Evolutionary conservation across 2,113 vertebrate species (phyloP).

Genomic region (Ascaphus truei): DNA sequence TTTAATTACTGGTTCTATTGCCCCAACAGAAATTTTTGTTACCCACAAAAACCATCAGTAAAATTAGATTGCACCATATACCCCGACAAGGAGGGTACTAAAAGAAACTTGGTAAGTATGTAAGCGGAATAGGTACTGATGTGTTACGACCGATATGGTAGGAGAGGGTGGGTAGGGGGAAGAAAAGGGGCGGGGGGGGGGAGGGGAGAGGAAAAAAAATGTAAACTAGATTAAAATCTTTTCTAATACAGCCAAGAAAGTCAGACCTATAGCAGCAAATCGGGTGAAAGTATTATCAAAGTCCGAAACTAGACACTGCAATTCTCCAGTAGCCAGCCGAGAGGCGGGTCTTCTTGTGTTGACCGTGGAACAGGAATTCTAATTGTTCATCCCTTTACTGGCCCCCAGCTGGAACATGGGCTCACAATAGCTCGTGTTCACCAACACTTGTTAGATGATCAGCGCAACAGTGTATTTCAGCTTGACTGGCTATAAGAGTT

Average conservation of each 20-base stretch:
- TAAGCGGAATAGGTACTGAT: too few species aligned
- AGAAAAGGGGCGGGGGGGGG: too few species aligned
- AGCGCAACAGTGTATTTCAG: background rate
- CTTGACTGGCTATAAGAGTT: background rate
- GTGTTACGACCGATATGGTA: background rate
- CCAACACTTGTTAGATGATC: too few species aligned
- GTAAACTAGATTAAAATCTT: background rate
- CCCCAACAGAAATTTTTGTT: background rate
- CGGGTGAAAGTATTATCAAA: background rate
- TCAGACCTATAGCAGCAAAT: conserved; percentile 10
- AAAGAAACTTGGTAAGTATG: background rate
- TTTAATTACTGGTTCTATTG: background rate
- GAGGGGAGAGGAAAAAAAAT: background rate
- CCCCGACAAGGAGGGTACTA: too few species aligned
- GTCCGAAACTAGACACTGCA: background rate
- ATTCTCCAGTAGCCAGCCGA: background rate
- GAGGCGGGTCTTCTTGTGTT: background rate
- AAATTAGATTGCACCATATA: too few species aligned
- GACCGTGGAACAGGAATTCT: background rate
- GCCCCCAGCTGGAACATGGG: background rate
- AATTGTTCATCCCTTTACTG: background rate
- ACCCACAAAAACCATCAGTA: background rate
- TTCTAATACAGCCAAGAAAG: background rate
- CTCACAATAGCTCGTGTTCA: background rate
- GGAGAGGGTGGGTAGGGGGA: background rate